Evolutionary conservation across 2,113 vertebrate genomes (phyloP).

Genomic region (Gulo gulo): DNA sequence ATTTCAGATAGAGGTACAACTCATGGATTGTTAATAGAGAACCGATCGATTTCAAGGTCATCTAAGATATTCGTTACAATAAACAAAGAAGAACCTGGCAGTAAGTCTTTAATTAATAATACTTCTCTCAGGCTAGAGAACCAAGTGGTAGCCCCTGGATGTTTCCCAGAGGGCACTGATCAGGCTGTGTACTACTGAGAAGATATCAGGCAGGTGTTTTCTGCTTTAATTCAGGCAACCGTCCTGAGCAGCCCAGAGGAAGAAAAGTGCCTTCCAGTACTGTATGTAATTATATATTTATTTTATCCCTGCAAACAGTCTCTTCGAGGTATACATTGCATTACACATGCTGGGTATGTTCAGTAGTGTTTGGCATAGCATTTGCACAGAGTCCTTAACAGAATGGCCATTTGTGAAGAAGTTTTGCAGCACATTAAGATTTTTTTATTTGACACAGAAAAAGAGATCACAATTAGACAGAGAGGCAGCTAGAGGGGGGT

Average conservation of each 20-base stretch:
- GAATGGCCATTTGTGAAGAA: background rate
- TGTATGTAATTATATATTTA: background rate
- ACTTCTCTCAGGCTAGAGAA: background rate
- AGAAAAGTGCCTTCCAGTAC: background rate
- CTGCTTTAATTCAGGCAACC: background rate
- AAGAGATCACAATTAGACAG: no score
- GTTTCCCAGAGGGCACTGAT: background rate
- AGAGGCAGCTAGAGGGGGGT: no score
- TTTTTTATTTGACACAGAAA: no score
- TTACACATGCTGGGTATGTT: background rate
- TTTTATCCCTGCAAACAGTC: background rate
- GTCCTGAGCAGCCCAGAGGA: background rate
- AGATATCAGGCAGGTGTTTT: background rate
- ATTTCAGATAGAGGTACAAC: background rate
- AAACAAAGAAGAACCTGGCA: background rate
- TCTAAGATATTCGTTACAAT: background rate
- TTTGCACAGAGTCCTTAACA: background rate
- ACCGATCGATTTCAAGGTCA: background rate
- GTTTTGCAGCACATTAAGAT: constrained; percentile 58
- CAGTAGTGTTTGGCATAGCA: background rate
- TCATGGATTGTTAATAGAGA: background rate
- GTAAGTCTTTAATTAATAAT: background rate
- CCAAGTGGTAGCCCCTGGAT: background rate
- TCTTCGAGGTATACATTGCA: background rate
- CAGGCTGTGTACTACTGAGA: background rate